Evolutionary conservation across 2,797 vertebrate genomes (phyloP).

Genomic region (Columba guinea): DNA sequence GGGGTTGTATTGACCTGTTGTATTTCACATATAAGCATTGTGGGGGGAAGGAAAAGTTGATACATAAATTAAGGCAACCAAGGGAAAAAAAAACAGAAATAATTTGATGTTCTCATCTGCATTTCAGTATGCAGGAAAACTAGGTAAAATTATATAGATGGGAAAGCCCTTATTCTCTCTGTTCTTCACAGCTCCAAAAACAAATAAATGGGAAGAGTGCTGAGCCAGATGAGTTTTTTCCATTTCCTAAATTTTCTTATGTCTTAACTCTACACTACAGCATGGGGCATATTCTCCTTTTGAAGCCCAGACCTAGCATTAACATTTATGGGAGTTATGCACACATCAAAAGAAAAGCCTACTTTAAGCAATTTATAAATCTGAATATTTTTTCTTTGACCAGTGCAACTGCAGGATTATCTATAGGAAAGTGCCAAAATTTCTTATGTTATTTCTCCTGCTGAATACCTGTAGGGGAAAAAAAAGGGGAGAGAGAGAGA

Average conservation of each 20-base stretch:
- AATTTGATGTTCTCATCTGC: background rate
- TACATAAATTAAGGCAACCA: background rate
- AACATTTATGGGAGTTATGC: slow-evolving; percentile 39
- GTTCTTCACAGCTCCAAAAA: background rate
- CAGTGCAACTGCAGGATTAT: background rate
- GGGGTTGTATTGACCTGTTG: background rate
- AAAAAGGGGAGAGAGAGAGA: background rate
- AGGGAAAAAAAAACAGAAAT: background rate
- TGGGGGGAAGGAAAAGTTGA: background rate
- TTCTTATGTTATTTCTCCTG: background rate
- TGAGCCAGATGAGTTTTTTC: background rate
- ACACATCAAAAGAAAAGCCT: slow-evolving; percentile 43
- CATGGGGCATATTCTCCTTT: slow-evolving; percentile 1
- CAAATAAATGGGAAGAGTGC: background rate
- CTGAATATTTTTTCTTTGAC: slow-evolving; percentile 11
- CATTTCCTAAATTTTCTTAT: slow-evolving; percentile 8
- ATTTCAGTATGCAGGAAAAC: background rate
- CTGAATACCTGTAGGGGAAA: background rate
- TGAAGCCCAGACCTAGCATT: slow-evolving; percentile 39
- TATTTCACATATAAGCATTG: background rate
- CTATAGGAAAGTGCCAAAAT: slow-evolving; percentile 3
- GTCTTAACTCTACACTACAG: background rate
- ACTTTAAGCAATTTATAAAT: slow-evolving; percentile 49
- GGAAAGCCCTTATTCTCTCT: background rate
- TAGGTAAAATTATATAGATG: background rate